Evolutionary conservation across 2,888 invertebrate genomes (phyloP).

Genomic region (Apodemia zela): DNA sequence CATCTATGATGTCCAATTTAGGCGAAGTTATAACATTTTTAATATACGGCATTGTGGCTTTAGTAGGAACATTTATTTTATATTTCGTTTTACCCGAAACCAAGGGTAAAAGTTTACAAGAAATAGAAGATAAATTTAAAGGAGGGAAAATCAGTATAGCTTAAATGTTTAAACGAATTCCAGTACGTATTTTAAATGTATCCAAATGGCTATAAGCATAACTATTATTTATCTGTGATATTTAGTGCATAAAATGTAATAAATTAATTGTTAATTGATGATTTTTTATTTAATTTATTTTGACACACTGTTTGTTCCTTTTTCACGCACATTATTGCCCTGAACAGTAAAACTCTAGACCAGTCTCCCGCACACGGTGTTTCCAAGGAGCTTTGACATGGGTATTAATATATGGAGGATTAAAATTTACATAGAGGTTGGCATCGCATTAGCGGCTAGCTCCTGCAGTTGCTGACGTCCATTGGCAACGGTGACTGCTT

Average conservation of each 20-base stretch:
- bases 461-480: too few relatives aligned
- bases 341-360: too few relatives aligned
- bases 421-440: too few relatives aligned
- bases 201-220: slow-evolving; percentile 46
- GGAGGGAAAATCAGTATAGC: slow-evolving; percentile 50
- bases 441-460: too few relatives aligned
- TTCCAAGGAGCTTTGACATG: too few relatives aligned
- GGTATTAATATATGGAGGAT: too few relatives aligned
- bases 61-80: slow-evolving; percentile 79
- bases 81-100: slow-evolving; percentile 85
- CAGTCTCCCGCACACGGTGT: too few relatives aligned
- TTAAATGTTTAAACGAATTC: slow-evolving; percentile 32
- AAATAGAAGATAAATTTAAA: slow-evolving; percentile 83
- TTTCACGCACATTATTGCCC: too few relatives aligned
- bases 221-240: slow-evolving; percentile 61
- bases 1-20: slow-evolving; percentile 78
- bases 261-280: slow-evolving; percentile 31
- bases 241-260: slow-evolving; percentile 48
- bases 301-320: not conserved
- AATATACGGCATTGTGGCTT: slow-evolving; percentile 79
- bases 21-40: slow-evolving; percentile 83
- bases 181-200: slow-evolving; percentile 26
- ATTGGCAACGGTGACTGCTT: too few relatives aligned
- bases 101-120: slow-evolving; percentile 83
- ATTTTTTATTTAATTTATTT: slow-evolving; percentile 30